Evolutionary conservation across 2,113 vertebrate species (phyloP).

Genomic region (Chinchilla lanigera): DNA sequence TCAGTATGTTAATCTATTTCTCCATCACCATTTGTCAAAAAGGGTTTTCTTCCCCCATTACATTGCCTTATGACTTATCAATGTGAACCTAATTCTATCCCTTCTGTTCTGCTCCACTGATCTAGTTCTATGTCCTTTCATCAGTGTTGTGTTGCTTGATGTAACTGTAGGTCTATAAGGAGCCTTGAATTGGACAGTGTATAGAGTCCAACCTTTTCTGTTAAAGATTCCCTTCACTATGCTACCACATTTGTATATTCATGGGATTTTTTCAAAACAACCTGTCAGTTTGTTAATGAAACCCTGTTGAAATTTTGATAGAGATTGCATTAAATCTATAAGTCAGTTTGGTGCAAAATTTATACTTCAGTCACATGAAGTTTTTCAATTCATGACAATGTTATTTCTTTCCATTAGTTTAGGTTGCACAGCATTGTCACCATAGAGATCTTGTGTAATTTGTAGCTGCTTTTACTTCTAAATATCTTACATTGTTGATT

Average conservation of each 20-base stretch:
- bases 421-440: neutral
- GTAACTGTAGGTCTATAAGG: neutral
- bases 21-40: neutral
- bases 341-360: neutral
- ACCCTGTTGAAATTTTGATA: neutral
- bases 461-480: neutral
- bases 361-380: neutral
- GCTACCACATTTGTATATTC: neutral
- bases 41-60: neutral
- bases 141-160: neutral
- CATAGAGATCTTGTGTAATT: neutral
- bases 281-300: neutral
- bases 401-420: neutral
- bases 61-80: neutral
- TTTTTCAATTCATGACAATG: neutral
- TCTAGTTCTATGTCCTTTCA: neutral
- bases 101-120: neutral
- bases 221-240: neutral
- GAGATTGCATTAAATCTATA: neutral
- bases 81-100: neutral
- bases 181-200: neutral
- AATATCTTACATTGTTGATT: neutral
- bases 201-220: neutral
- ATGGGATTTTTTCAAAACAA: constrained; percentile 24
- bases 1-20: neutral